phyloP scores from a whole-genome alignment of 2,113 vertebrate genomes.

The Galbula dea region DNA sequence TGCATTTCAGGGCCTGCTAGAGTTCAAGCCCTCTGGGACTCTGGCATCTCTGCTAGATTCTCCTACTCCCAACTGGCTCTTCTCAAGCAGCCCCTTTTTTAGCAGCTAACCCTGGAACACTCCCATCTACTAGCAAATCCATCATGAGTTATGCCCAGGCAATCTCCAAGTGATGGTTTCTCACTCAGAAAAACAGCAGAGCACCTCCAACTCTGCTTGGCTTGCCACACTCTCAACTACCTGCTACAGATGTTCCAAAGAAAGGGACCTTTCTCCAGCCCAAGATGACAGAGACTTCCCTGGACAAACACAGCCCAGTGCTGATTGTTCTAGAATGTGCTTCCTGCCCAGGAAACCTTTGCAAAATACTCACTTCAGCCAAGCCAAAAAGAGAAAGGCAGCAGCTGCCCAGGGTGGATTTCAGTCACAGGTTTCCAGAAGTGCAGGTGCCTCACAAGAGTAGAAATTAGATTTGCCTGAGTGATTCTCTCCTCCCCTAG shows the following conservation, averaged over 20 bases:
- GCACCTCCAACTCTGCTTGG: not conserved
- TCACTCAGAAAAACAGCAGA: not conserved
- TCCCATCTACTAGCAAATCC: not conserved
- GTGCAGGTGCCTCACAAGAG: not conserved
- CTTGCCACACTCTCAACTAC: not conserved
- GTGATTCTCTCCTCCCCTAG: not conserved
- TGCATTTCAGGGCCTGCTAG: not conserved
- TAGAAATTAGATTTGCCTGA: not conserved
- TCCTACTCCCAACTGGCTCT: not conserved
- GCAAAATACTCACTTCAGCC: not conserved
- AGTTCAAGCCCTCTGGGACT: accelerated
- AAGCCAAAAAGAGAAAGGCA: not conserved
- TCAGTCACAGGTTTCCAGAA: not conserved
- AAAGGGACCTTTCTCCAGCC: not conserved
- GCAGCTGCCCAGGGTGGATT: not conserved
- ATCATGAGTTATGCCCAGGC: not conserved
- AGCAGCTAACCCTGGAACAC: not conserved
- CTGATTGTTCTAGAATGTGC: not conserved
- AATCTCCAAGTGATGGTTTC: not conserved
- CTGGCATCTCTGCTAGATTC: not conserved
- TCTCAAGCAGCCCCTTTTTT: not conserved
- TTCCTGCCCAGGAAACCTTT: not conserved
- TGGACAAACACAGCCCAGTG: not conserved
- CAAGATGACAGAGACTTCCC: not conserved
- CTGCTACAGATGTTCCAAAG: not conserved